Base-by-base conservation (phyloP, 2,113 vertebrate species). In the Notiomystis cincta region DNA sequence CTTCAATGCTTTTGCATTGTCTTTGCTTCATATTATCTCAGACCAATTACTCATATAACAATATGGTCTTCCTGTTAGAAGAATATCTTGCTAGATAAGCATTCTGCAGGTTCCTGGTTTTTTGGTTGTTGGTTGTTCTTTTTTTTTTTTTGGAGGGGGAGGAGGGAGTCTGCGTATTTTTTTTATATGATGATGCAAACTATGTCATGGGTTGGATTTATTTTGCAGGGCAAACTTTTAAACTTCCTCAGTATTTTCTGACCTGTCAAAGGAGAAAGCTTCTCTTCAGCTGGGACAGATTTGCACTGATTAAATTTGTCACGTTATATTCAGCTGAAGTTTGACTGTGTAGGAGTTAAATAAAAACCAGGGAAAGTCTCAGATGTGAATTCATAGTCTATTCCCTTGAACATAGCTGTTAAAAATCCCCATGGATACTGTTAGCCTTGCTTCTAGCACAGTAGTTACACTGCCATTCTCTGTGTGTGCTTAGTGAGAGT, bases 381-480 rank as follows among this genome's bases (percentile, higher is more conserved):
- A 65, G 80, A 65, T 38, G 24, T 79, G 48, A 92, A 72, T 96
- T 96, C 90, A 83, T 87, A 42, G 7, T 44, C 17, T 87, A 33
- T 81, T 87, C 57, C 40, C 82, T 90, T 94, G 82, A 61, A 79
- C n/a, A 28, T 18, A 82, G 25, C 27, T 83, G 71, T 87, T 95
- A 47, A 90, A 81, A 87, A 85, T 93, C 80, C 94, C 51, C 53
- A 37, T 85, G 67, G 76, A 90, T 90, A 76, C 61, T 86, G 80
- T 73, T 91, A 78, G 77, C 82, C 53, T 82, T 72, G 75, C 78
- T 51, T 89, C 53, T 72, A 69, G 56, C 45, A 50, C 30, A 50
- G 71, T 40, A 83, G 60, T 95, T 66, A 57, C 71, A 80, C 66
- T 92, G 77, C 69, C 65, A 45, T 94, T 89, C 69, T 92, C 9